Evolutionary conservation across 2,113 vertebrate species (phyloP), one percentile per base, ranked within the genome.

Genomic region (Caranx ignobilis): DNA sequence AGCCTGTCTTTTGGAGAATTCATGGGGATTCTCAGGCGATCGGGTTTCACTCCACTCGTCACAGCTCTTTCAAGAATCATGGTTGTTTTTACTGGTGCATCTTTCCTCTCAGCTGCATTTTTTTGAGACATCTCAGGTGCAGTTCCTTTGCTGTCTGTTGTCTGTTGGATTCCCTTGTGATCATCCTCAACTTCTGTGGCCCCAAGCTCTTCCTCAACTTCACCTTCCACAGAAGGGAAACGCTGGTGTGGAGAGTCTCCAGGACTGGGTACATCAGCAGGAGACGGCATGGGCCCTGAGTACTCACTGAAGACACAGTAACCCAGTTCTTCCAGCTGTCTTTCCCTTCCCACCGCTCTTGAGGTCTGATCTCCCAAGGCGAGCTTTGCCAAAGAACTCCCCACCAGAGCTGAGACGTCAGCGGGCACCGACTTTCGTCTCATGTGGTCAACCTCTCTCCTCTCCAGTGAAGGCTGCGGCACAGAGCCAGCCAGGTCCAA

Each of bases 281-380:
- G 93, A 11, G 93, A 94, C 34, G 93, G 92, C 91, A 93, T 90
- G 4, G 93, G 92, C 4, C 83, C 93, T 0, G 79, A 79, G 60
- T 91, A 93, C 52, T 94, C 93, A 59, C 57, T 90, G 21, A 93
- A 91, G 16, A 91, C 83, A 69, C 90, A 92, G 75, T 91, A 93
- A 4, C 92, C 91, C 15, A 85, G 31, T n/a, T 93, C 91, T 56
- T 93, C 91, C 34, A 82, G 39, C 5, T 61, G 89, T 63, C 45
- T 79, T 59, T 91, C 88, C 9, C 37, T 79, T 47, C 61, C 75
- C 32, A 67, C 65, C 16, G 19, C 61, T 66, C 16, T 85, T 0
- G 69, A 32, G 18, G 69, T 71, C 39, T 86, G 82, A 35, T 84
- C 81, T 34, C 54, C 79, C 68, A 93, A 74, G 4, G 72, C 35